Percentiles rank a stretch among this genome's conserved stretches.
Conservation (phyloP, 2,888 invertebrate species). For the Cataglyphis rosenhaueri region DNA sequence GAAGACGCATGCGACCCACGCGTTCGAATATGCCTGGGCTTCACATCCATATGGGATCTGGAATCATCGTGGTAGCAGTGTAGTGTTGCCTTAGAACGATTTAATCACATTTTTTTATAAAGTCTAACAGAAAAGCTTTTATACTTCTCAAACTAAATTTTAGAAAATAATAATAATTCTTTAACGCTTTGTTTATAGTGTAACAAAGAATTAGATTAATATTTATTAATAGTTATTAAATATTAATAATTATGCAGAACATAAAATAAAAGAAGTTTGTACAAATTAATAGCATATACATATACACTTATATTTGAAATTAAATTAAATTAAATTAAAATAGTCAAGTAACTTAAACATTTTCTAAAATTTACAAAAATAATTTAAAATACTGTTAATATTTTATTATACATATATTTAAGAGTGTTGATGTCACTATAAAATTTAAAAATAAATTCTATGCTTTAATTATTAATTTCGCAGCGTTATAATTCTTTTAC, state of each 20-base stretch:
- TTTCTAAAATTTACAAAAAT: background rate
- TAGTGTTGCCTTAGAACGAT: background rate
- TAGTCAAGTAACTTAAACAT: background rate
- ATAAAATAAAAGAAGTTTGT: background rate
- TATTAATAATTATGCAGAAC: background rate
- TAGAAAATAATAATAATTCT: background rate
- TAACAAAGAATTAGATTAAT: background rate
- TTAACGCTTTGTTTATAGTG: background rate
- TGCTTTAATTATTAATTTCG: background rate
- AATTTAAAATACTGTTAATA: background rate
- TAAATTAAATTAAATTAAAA: background rate
- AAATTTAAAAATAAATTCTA: background rate
- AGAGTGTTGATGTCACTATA: too few relatives aligned
- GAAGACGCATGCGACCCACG: conserved; percentile 49
- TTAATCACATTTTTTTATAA: conserved; percentile 7
- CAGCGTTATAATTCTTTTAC: background rate
- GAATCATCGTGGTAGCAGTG: background rate
- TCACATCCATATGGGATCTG: conserved; percentile 31
- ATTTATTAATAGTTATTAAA: background rate
- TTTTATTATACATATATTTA: background rate
- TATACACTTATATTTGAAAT: background rate
- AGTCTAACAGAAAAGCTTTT: background rate
- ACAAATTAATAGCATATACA: background rate
- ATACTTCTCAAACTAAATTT: background rate
- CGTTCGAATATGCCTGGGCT: conserved; percentile 55